Conservation (phyloP, 2,113 vertebrate genomes). For the Nematolebias whitei region DNA sequence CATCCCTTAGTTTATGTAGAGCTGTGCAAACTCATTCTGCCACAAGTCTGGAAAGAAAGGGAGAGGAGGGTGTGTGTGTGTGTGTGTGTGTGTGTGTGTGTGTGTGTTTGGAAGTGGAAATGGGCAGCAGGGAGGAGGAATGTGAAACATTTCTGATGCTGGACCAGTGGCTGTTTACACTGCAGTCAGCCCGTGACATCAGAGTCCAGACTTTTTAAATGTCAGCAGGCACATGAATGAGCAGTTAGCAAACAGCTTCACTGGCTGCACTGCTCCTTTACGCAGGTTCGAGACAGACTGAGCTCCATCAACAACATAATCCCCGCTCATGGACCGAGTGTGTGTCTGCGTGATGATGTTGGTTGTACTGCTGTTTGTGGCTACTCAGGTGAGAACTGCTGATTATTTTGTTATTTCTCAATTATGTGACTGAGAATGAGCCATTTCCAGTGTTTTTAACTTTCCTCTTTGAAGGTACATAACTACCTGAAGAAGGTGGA, state of each 20-base stretch:
- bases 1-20: constrained; percentile 59
- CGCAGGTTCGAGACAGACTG: constrained; percentile 41
- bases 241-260: constrained; percentile 65
- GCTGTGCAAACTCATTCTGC: constrained; percentile 58
- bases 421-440: background rate
- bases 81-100: constrained; percentile 31
- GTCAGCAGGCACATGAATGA: constrained; percentile 62
- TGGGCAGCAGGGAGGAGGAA: constrained; percentile 78
- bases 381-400: constrained; percentile 74
- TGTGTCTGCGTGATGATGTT: constrained; percentile 42
- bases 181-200: constrained; percentile 80
- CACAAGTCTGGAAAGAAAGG: constrained; percentile 63
- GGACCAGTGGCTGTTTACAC: constrained; percentile 79
- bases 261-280: constrained; percentile 44
- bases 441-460: too few relatives aligned
- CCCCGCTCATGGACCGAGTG: constrained; percentile 66
- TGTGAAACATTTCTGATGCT: constrained; percentile 81
- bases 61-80: constrained; percentile 50
- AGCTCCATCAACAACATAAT: constrained; percentile 44
- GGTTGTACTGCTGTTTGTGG: constrained; percentile 68
- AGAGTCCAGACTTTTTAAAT: constrained; percentile 81
- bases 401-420: background rate
- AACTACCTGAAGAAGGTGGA: too few relatives aligned
- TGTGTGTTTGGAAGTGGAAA: constrained; percentile 68
- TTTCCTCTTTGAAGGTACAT: too few relatives aligned